These are phyloP conservation scores for Argyresthia albistria DNA, from an alignment of 2,888 invertebrate genomes.

Conservation along the genomic window DNA sequence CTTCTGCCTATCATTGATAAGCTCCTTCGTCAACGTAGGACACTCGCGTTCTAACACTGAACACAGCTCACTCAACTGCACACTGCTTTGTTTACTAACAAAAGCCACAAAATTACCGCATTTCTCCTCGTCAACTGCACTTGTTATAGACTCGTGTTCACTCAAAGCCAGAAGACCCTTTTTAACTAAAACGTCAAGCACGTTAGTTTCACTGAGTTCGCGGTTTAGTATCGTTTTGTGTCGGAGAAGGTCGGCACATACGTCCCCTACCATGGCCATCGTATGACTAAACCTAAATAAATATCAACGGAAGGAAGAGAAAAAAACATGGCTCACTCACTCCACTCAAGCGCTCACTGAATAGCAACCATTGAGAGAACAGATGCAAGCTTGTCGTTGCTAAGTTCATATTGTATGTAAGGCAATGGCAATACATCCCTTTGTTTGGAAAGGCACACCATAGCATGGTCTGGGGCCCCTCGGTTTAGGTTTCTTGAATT, in stretches of 20 bases:
- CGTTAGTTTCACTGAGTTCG: constrained; percentile 75
- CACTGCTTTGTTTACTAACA: constrained; percentile 74
- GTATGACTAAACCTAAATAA: constrained; percentile 34
- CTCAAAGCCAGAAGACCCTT: constrained; percentile 75
- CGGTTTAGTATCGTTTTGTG: constrained; percentile 75
- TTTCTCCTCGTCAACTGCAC: constrained; percentile 62
- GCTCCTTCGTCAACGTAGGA: constrained; percentile 74
- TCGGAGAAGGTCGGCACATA: constrained; percentile 74
- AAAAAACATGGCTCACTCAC: constrained; percentile 15
- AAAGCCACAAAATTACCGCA: constrained; percentile 74
- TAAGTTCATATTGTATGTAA: background rate
- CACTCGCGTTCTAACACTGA: constrained; percentile 75
- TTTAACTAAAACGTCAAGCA: constrained; percentile 75
- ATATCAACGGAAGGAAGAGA: constrained; percentile 14
- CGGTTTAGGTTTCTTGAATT: background rate
- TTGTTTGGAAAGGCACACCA: background rate
- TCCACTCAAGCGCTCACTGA: constrained; percentile 18
- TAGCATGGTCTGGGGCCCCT: background rate
- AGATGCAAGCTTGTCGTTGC: constrained; percentile 19
- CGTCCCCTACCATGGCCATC: constrained; percentile 68
- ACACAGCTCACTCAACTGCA: constrained; percentile 74
- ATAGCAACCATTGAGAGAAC: constrained; percentile 24
- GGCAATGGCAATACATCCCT: background rate
- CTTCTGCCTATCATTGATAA: constrained; percentile 72
- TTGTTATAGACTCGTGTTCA: constrained; percentile 70